phyloP scores from a whole-genome alignment of 1,140 invertebrate genomes.

The Brachionus rubens region DNA sequence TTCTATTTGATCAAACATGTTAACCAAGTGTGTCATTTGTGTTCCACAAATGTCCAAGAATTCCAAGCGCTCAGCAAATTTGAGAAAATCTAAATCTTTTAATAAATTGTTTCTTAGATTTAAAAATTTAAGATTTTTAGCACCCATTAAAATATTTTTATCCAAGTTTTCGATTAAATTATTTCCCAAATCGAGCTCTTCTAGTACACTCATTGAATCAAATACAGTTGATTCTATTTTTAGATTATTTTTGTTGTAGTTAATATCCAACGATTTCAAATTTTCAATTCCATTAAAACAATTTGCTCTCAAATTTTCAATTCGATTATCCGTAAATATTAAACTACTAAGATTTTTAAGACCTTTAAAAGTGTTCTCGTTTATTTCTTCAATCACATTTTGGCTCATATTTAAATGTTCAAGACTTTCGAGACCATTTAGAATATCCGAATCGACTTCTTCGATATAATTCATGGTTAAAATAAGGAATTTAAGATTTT shows the following conservation, averaged over 20 bases:
- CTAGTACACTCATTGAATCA: background rate
- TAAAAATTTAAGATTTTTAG: conserved; percentile 28
- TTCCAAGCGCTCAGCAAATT: conserved; percentile 5
- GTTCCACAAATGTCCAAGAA: background rate
- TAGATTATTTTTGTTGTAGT: background rate
- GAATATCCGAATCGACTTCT: background rate
- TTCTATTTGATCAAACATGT: background rate
- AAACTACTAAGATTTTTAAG: background rate
- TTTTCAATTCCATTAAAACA: background rate
- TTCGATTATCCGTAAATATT: background rate
- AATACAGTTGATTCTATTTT: background rate
- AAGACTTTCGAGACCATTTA: background rate
- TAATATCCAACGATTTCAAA: background rate
- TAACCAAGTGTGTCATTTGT: background rate
- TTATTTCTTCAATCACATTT: background rate
- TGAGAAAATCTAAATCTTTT: background rate
- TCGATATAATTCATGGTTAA: conserved; percentile 14
- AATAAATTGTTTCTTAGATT: background rate
- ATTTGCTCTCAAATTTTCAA: background rate
- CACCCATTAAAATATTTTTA: background rate
- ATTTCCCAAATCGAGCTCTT: background rate
- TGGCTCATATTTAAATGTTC: conserved; percentile 14
- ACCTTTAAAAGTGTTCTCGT: background rate
- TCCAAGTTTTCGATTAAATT: background rate
- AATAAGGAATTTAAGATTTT: background rate